A percentile compares a stretch with the other conserved stretches of the same genome.
Evolutionary conservation across 1,140 invertebrate genomes (phyloP).

Genomic region (Sinella curviseta): DNA sequence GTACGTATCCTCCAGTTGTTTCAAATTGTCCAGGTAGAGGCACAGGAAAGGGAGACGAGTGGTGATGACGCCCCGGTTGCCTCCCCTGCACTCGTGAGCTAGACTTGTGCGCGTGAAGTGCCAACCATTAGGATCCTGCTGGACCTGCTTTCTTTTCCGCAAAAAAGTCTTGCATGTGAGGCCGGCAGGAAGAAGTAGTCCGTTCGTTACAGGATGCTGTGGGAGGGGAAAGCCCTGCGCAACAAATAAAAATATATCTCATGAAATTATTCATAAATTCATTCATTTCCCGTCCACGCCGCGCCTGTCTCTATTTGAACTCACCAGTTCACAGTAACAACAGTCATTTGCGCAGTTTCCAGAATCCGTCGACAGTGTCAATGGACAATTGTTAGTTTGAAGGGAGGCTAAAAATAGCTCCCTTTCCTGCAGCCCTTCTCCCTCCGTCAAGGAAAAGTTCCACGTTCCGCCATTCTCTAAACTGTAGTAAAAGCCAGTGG

Average conservation of each 20-base stretch:
- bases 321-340: constrained; percentile 30
- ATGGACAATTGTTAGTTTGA: neutral
- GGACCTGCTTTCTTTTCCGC: neutral
- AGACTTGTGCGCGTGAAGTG: no score
- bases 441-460: neutral
- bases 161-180: neutral
- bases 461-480: neutral
- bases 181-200: neutral
- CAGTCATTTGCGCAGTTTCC: neutral
- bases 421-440: neutral
- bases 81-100: no score
- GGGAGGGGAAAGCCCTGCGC: neutral
- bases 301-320: no score
- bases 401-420: neutral
- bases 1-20: neutral
- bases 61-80: no score
- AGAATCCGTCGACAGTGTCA: neutral
- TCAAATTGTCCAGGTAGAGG: neutral
- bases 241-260: neutral
- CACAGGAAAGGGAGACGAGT: neutral
- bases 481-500: neutral
- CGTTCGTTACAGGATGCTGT: neutral
- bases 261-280: neutral
- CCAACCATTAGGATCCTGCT: neutral
- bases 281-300: no score